A percentile compares a stretch with the other conserved stretches of the same genome.
Evolutionary conservation across 2,797 vertebrate genomes (phyloP).

Genomic region (Enteromius trimaculatus): DNA sequence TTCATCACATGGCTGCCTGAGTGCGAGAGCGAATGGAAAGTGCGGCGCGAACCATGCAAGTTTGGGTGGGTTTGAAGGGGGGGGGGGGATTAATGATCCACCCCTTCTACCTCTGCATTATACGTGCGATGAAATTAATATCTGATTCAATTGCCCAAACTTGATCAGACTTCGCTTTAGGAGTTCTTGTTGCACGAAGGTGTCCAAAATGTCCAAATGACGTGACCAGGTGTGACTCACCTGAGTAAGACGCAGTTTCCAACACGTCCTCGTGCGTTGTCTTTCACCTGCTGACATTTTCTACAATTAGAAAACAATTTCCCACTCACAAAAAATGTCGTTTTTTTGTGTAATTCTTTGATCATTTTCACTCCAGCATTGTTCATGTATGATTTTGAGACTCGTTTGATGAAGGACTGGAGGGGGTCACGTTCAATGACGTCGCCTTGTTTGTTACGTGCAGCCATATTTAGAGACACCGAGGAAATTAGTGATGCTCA

Average conservation of each 20-base stretch:
- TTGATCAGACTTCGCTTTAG: not conserved
- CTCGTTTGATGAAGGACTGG: not conserved
- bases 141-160: not conserved
- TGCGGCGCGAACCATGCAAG: constrained; percentile 16
- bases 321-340: not conserved
- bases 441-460: constrained; percentile 77
- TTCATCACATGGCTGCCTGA: constrained; percentile 6
- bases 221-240: constrained; percentile 13
- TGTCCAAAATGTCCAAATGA: not conserved
- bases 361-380: not conserved
- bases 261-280: not conserved
- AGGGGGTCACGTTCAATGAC: constrained; percentile 81
- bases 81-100: constrained; percentile 18
- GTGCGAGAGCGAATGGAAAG: constrained; percentile 27
- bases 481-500: constrained; percentile 79
- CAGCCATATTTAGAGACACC: constrained; percentile 77
- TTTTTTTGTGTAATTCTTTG: not conserved
- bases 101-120: constrained; percentile 32
- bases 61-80: constrained; percentile 15
- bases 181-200: not conserved
- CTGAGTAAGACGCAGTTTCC: not conserved
- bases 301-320: not conserved
- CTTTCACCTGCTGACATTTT: not conserved
- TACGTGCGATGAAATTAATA: constrained; percentile 1
- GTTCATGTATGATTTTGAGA: not conserved